These are phyloP conservation scores for Sylvicola cinctus DNA, from an alignment of 2,888 invertebrate genomes.

Conservation along the genomic window DNA sequence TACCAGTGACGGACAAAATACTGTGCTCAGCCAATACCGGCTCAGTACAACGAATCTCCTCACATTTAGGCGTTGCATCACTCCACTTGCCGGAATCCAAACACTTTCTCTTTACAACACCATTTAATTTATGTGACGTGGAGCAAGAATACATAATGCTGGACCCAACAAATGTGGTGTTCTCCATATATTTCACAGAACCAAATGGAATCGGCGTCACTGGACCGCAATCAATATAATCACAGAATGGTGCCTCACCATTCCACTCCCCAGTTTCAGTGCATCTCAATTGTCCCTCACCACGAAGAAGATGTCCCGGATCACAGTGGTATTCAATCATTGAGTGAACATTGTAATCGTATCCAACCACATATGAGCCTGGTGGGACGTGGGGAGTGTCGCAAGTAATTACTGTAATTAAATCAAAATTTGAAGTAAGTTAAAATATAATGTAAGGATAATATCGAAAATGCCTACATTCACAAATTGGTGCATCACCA, in stretches of 20 bases:
- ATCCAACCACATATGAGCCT: slow-evolving; percentile 72
- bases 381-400: slow-evolving; percentile 69
- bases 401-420: slow-evolving; percentile 55
- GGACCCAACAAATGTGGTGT: slow-evolving; percentile 62
- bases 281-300: slow-evolving; percentile 49
- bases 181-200: slow-evolving; percentile 49
- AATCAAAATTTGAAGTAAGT: slow-evolving; percentile 7
- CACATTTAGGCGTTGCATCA: slow-evolving; percentile 65
- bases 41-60: slow-evolving; percentile 78
- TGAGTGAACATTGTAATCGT: slow-evolving; percentile 75
- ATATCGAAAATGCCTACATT: slow-evolving; percentile 33
- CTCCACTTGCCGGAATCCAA: slow-evolving; percentile 63
- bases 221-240: slow-evolving; percentile 78
- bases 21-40: slow-evolving; percentile 67
- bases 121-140: slow-evolving; percentile 57
- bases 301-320: slow-evolving; percentile 57
- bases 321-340: slow-evolving; percentile 77
- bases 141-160: slow-evolving; percentile 61
- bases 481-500: slow-evolving; percentile 65
- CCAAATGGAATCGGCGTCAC: slow-evolving; percentile 63
- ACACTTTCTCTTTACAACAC: slow-evolving; percentile 50
- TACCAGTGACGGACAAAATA: slow-evolving; percentile 73
- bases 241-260: slow-evolving; percentile 57
- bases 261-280: slow-evolving; percentile 67
- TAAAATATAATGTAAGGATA: neutral